Evolutionary conservation across 1,140 invertebrate species (phyloP), one percentile per base, ranked within the genome.

Genomic region (Hycleus phaleratus): DNA sequence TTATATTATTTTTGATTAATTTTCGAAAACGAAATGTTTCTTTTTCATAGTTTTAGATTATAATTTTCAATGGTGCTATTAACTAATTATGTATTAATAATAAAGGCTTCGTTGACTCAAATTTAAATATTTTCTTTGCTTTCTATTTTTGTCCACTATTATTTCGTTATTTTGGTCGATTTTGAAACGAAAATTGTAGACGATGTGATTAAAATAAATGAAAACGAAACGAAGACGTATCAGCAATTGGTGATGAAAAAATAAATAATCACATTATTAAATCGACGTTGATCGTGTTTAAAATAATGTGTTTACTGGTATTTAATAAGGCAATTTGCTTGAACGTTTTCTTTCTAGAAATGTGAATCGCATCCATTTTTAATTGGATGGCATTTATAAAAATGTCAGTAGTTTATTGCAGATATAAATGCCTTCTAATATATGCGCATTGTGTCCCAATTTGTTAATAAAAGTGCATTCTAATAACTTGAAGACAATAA

Each of bases 401-500:
- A 4, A 46, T 26, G n/a, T 42, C 8, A 40, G 32, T 48, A 26
- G 44, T 56, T 10, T 56, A 43, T 40, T 46, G 26, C 55, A 46
- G 32, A 39, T 56, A 50, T 52, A 62, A 59, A 62, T 62, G 63
- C 58, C 57, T 53, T 54, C 60, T 62, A 47, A 56, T 61, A 40
- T 49, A 59, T 57, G 25, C 60, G 46, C 49, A 60, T 59, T 61
- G 39, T 65, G 59, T 68, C 54, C 61, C 61, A 68, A 64, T 56
- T 62, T 59, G 65, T 61, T 70, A 61, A 70, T 63, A 62, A 61
- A 70, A 72, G 65, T 71, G 70, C 70, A 73, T 73, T 73, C 71
- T 71, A 72, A 72, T 70, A 71, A 71, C 9, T 62, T 69, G 57
- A 65, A 70, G 71, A 73, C 71, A 73, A 73, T 73, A 73, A 73